Percentiles rank a stretch among this genome's conserved stretches.
phyloP scores from a whole-genome alignment of 2,113 vertebrate genomes.

The Fregetta grallaria region DNA sequence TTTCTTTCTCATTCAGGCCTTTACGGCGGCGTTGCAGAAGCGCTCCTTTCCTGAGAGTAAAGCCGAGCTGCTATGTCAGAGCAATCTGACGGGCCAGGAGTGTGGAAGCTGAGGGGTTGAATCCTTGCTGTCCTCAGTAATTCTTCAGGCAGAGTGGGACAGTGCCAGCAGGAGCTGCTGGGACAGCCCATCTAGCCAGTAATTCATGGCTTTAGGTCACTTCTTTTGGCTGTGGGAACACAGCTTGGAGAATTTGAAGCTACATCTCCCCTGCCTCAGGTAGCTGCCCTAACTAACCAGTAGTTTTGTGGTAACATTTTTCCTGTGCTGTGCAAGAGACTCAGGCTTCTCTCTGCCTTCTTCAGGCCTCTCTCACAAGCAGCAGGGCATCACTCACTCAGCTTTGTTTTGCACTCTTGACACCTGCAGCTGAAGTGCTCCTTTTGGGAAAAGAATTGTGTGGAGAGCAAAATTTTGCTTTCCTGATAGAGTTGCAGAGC shows the following conservation, averaged over 20 bases:
- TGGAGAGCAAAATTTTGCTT: neutral
- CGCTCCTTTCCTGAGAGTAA: neutral
- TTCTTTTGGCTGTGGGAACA: neutral
- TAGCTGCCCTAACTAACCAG: neutral
- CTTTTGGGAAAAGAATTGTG: neutral
- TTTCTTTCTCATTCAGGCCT: neutral
- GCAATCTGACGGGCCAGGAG: neutral
- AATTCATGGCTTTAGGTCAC: neutral
- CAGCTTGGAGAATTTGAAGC: neutral
- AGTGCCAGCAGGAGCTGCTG: neutral
- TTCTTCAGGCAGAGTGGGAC: neutral
- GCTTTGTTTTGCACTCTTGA: slow-evolving; percentile 34
- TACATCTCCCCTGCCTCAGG: neutral
- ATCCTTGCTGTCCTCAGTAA: neutral
- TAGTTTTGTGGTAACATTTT: neutral
- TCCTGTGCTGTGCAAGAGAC: neutral
- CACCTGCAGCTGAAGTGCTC: neutral
- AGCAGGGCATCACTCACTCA: neutral
- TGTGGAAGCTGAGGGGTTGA: neutral
- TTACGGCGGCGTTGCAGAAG: neutral
- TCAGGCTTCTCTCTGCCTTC: neutral
- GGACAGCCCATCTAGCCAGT: neutral
- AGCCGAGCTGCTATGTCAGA: neutral
- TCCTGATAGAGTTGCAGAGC: slow-evolving; percentile 4
- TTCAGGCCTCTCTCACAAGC: neutral